These are phyloP conservation scores for Megathymus violae DNA, from an alignment of 1,140 invertebrate genomes.

Conservation along the genomic window DNA sequence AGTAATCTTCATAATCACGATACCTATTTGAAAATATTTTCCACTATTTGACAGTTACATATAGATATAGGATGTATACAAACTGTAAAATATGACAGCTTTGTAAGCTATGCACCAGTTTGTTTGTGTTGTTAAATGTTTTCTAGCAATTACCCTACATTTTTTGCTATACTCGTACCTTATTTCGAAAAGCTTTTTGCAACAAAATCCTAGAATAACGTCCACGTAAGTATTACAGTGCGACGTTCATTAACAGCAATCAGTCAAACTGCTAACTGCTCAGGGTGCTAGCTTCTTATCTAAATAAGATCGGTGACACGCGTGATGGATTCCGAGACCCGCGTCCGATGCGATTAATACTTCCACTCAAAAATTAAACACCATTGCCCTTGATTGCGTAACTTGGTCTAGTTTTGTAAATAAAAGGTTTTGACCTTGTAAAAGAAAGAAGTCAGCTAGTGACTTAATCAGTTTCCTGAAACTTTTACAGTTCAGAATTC, in stretches of 20 bases:
- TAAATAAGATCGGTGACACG: constrained; percentile 75
- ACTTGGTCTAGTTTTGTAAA: background rate
- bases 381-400: constrained; percentile 7
- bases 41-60: too few relatives aligned
- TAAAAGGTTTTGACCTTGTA: background rate
- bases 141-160: too few relatives aligned
- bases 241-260: constrained; percentile 76
- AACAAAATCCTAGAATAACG: background rate
- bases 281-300: constrained; percentile 70
- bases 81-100: too few relatives aligned
- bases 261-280: constrained; percentile 73
- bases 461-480: background rate
- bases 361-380: constrained; percentile 27
- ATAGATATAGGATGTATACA: too few relatives aligned
- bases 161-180: too few relatives aligned
- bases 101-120: too few relatives aligned
- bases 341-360: constrained; percentile 37
- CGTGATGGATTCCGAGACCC: constrained; percentile 75
- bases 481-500: too few relatives aligned
- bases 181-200: too few relatives aligned
- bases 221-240: constrained; percentile 52
- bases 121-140: too few relatives aligned
- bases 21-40: too few relatives aligned
- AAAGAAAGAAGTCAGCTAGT: background rate
- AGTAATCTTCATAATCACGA: too few relatives aligned